Evolutionary conservation across 1,140 invertebrate species (phyloP).

Genomic region (Orchestia grillus): DNA sequence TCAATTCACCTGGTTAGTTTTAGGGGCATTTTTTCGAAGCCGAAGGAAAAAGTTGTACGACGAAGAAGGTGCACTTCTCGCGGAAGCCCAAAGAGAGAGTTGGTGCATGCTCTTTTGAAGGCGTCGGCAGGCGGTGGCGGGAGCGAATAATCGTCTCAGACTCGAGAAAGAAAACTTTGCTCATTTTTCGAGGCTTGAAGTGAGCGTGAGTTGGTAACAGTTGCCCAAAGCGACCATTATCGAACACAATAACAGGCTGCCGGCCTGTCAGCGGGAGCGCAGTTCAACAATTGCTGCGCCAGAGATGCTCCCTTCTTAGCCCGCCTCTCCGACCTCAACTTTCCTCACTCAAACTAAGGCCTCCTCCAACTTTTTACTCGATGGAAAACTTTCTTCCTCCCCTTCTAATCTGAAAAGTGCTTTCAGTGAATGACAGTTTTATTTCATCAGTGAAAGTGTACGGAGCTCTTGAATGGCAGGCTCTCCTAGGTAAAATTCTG

Average conservation of each 20-base stretch:
- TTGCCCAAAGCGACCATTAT: slow-evolving; percentile 53
- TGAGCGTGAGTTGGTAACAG: slow-evolving; percentile 54
- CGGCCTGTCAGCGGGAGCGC: not conserved
- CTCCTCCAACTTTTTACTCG: slow-evolving; percentile 18
- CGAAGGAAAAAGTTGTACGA: not conserved
- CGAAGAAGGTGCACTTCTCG: not conserved
- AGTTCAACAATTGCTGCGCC: slow-evolving; percentile 14
- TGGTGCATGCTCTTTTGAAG: slow-evolving; percentile 25
- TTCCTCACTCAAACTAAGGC: slow-evolving; percentile 7
- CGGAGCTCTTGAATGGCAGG: not conserved
- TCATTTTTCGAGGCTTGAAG: slow-evolving; percentile 53
- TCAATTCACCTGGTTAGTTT: no score
- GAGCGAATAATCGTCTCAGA: slow-evolving; percentile 49
- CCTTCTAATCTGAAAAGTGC: slow-evolving; percentile 16
- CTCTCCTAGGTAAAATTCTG: not conserved
- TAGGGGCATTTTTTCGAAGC: no score
- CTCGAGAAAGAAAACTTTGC: slow-evolving; percentile 50
- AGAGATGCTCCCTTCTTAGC: slow-evolving; percentile 22
- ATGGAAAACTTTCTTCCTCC: slow-evolving; percentile 4
- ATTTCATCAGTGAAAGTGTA: slow-evolving; percentile 38
- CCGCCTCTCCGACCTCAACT: not conserved
- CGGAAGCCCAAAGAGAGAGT: not conserved
- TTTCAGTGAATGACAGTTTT: slow-evolving; percentile 32
- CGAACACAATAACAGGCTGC: slow-evolving; percentile 51
- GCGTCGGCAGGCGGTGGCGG: slow-evolving; percentile 3